Evolutionary conservation across 2,888 invertebrate genomes (phyloP), one percentile per base, ranked within the genome.

Genomic region (Ramazzottius varieornatus): DNA sequence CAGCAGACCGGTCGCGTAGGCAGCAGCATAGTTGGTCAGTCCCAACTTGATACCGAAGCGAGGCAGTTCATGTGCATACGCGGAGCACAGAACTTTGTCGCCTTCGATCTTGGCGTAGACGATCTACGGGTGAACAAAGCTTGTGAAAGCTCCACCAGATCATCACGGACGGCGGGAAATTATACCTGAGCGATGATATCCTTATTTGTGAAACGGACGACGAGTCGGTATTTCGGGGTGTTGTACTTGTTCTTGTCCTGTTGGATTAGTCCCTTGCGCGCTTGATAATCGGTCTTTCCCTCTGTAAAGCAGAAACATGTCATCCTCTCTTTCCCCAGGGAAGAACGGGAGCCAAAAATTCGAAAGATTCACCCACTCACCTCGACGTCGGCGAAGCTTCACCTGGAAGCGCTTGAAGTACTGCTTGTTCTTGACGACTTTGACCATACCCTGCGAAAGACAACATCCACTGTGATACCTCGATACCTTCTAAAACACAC

Each of bases 231-330:
- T 79, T 99, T 99, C 63, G 98, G 98, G 2, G 98, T 98, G 78
- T 98, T 98, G 82, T 98, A 99, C 80, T 99, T 99, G 80, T 99
- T 98, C 81, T 98, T 99, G 77, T 94, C 96, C 75, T 99, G 98
- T 72, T 94, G 85, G 72, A 88, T 86, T 67, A 99, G 82, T 69
- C 94, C 86, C 80, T 93, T 93, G 66, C 98, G 84, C 69, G 98
- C 98, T 82, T 90, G 94, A 80, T 96, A 99, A 78, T 99, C 98
- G 70, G 98, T 99, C 81, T 90, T 93, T 69, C 98, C 96, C 78
- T 96, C 88, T 78, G 69, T 29, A 72, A 71, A 67, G 33, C 65
- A 68, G 40, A n/a, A n/a, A n/a, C n/a, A n/a, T n/a, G n/a, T n/a
- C n/a, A n/a, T n/a, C n/a, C n/a, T n/a, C n/a, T n/a, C n/a, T n/a